Percentiles rank a stretch among this genome's conserved stretches.
Evolutionary conservation across 2,797 vertebrate species (phyloP).

Genomic region (Furcifer pardalis): DNA sequence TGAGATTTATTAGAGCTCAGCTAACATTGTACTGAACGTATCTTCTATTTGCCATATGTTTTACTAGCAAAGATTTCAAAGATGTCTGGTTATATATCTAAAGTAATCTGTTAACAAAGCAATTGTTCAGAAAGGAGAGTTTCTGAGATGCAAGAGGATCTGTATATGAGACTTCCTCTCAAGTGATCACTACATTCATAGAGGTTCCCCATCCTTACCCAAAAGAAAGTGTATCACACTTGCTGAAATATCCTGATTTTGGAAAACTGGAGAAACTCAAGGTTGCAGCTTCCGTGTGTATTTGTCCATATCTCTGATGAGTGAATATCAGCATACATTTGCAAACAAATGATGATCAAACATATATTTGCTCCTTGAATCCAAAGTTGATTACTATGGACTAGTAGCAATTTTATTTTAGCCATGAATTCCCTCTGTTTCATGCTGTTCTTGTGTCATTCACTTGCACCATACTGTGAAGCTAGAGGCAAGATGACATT

Average conservation of each 20-base stretch:
- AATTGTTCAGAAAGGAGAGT: not conserved
- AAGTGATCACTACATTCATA: no score
- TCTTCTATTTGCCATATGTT: conserved; percentile 11
- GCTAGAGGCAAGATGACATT: no score
- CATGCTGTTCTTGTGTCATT: no score
- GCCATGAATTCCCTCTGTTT: no score
- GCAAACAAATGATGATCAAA: no score
- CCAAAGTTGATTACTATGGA: no score
- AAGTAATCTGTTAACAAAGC: not conserved
- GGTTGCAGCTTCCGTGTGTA: no score
- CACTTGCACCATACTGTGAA: not conserved
- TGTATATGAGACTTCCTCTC: not conserved
- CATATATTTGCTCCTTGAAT: no score
- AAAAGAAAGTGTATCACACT: not conserved
- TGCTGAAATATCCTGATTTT: not conserved
- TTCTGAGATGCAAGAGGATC: not conserved
- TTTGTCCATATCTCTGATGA: not conserved
- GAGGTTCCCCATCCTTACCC: not conserved
- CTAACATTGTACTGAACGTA: conserved; percentile 54
- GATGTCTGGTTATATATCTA: conserved; percentile 9
- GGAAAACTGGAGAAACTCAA: no score
- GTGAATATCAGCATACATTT: no score
- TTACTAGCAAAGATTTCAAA: not conserved
- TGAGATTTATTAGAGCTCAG: conserved; percentile 59
- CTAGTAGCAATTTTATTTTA: no score